Evolutionary conservation across 2,113 vertebrate species (phyloP), one percentile per base, ranked within the genome.

Genomic region (Brachyistius frenatus): DNA sequence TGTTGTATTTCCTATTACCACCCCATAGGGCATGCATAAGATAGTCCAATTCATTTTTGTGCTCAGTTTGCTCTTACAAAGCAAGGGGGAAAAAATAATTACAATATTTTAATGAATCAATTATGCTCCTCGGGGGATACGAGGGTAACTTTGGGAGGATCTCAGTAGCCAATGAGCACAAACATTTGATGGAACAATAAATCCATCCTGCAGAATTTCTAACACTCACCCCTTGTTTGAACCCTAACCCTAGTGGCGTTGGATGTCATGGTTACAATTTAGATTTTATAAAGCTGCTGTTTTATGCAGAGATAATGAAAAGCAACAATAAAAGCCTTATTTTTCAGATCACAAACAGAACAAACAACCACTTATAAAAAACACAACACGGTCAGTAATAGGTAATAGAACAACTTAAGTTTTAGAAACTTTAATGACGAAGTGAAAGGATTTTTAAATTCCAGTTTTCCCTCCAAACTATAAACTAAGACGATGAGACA

Each of bases 401-500:
- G 57, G 5, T 23, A 33, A 58, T 63, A 50, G 52, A 68, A 56
- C 7, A 16, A 14, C 32, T 31, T 35, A 79, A 74, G 52, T 71
- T 70, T 57, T 62, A 74, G 62, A 77, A 57, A 82, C 62, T 30
- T 54, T 8, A 67, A 65, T 44, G 60, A 32, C 35, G 53, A 46
- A 55, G 39, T 49, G 2, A 69, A 72, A 63, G 32, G 57, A 66
- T 78, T 44, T 76, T 73, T 57, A 78, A 76, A 66, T 78, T 53
- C 73, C 57, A 63, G 44, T 63, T 77, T 67, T 50, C 53, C 4
- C 55, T 60, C 54, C 67, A 64, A 76, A 10, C 69, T 77, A 73
- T 73, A 57, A 72, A 66, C 47, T 62, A n/a, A 23, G 16, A 61
- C 76, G 56, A 73, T 63, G 53, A 73, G 50, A 39, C 32, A 58